Evolutionary conservation across 1,140 invertebrate species (phyloP), one percentile per base, ranked within the genome.

Genomic region (Eueides isabella): DNA sequence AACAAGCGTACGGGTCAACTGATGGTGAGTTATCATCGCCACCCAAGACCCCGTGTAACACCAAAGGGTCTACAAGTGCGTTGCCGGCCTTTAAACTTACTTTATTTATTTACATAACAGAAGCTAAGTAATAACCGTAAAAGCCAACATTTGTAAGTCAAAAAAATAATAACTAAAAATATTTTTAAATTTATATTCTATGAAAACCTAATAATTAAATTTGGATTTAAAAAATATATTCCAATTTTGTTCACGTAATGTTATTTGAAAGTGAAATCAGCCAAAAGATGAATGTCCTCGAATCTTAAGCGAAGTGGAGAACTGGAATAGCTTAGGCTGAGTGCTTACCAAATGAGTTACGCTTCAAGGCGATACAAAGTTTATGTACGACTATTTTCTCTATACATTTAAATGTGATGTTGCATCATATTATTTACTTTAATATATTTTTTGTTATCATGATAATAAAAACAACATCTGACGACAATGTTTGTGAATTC

Each of bases 241-340:
- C 3, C 19, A 26, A 55, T 26, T 26, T 55, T 23, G 26, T 55
- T 26, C 23, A 55, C 23, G 48, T 55, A 55, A 55, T 67, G 35
- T 31, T 67, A 67, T 67, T 67, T 67, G 66, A 67, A 67, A 67
- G 66, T 67, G 66, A 67, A 67, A 67, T 67, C 41, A 67, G 30
- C 66, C 66, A 29, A 67, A 30, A 48, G 41, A 67, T 67, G 66
- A 67, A 48, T 67, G 66, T 23, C n/a, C 66, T 67, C 66, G 41
- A 67, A 67, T 30, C 38, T 48, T 67, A 55, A 67, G 41, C 66
- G 41, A 55, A 67, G 38, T 55, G 66, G 41, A 55, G 66, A 66
- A 38, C 41, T 55, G 41, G 30, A 30, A n/a, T 30, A 23, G 12
- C 41, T 30, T 31, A 67, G 66, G 41, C n/a, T 55, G 1, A 19